These are phyloP conservation scores for Cloeon dipterum DNA, from an alignment of 2,888 invertebrate genomes.

Conservation along the genomic window DNA sequence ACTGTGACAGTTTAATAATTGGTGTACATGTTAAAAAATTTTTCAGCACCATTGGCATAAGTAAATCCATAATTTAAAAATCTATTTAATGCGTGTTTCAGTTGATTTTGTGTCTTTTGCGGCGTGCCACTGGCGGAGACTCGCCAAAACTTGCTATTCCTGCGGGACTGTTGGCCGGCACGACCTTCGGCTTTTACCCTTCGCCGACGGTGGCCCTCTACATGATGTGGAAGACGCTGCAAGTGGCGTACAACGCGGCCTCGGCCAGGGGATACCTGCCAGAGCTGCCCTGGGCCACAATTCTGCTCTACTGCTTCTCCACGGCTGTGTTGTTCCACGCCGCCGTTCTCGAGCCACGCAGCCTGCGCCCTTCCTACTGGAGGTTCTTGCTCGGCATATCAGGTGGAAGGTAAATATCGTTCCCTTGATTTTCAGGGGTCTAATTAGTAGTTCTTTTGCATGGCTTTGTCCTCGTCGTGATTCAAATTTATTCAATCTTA, in stretches of 20 bases:
- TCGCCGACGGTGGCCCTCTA: constrained; percentile 60
- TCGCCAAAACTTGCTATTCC: constrained; percentile 36
- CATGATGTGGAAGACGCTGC: constrained; percentile 58
- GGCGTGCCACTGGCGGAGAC: constrained; percentile 35
- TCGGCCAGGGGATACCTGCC: constrained; percentile 39
- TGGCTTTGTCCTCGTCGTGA: background rate
- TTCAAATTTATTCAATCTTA: background rate
- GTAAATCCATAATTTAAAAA: too few relatives aligned
- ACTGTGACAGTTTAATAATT: too few relatives aligned
- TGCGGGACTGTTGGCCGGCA: constrained; percentile 45
- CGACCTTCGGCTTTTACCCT: constrained; percentile 46
- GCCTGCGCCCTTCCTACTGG: constrained; percentile 59
- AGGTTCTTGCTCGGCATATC: constrained; percentile 54
- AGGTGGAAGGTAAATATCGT: constrained; percentile 25
- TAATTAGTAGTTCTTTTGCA: background rate
- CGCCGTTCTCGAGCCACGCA: constrained; percentile 54
- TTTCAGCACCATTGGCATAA: too few relatives aligned
- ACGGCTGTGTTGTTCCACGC: constrained; percentile 57
- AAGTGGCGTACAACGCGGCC: constrained; percentile 49
- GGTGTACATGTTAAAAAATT: too few relatives aligned
- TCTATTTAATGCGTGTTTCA: constrained; percentile 16
- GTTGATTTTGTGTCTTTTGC: constrained; percentile 38
- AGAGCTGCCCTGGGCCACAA: constrained; percentile 40
- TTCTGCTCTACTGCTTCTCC: constrained; percentile 49
- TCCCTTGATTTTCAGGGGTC: too few relatives aligned